Evolutionary conservation across 2,888 invertebrate species (phyloP).

Genomic region (Poecilobothrus nobilitatus): DNA sequence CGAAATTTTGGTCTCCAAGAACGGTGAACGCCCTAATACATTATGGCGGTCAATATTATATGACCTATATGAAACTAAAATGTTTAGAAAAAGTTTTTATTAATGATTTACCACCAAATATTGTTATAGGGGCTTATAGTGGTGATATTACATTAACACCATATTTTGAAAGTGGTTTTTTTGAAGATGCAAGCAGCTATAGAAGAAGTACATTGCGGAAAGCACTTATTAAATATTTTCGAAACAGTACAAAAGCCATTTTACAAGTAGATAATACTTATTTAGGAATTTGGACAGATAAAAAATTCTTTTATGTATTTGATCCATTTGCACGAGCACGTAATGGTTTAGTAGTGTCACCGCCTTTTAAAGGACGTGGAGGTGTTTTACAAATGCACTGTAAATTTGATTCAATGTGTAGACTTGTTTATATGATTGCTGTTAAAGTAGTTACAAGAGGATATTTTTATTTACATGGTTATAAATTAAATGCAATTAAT

Average conservation of each 20-base stretch:
- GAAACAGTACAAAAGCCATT: constrained; percentile 31
- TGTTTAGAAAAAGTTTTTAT: constrained; percentile 32
- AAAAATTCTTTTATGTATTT: constrained; percentile 55
- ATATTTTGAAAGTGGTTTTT: constrained; percentile 33
- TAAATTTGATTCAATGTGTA: constrained; percentile 50
- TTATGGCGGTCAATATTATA: constrained; percentile 33
- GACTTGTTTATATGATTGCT: constrained; percentile 47
- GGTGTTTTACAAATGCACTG: constrained; percentile 57
- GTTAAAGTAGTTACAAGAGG: constrained; percentile 34
- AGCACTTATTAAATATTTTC: constrained; percentile 32
- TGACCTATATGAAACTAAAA: constrained; percentile 30
- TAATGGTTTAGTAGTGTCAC: constrained; percentile 44
- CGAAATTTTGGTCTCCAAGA: constrained; percentile 54
- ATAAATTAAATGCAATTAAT: constrained; percentile 44
- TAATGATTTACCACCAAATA: constrained; percentile 39
- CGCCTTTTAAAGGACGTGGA: constrained; percentile 39
- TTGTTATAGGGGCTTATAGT: constrained; percentile 40
- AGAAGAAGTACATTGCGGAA: constrained; percentile 30
- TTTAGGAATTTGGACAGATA: constrained; percentile 56
- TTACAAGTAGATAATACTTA: constrained; percentile 52
- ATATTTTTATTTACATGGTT: constrained; percentile 49
- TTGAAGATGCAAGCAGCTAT: constrained; percentile 31
- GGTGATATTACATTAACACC: constrained; percentile 31
- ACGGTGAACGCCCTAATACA: constrained; percentile 47
- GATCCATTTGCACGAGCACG: constrained; percentile 57